These are phyloP conservation scores for Urocynchramus pylzowi DNA, from an alignment of 2,113 vertebrate genomes.

Conservation along the genomic window DNA sequence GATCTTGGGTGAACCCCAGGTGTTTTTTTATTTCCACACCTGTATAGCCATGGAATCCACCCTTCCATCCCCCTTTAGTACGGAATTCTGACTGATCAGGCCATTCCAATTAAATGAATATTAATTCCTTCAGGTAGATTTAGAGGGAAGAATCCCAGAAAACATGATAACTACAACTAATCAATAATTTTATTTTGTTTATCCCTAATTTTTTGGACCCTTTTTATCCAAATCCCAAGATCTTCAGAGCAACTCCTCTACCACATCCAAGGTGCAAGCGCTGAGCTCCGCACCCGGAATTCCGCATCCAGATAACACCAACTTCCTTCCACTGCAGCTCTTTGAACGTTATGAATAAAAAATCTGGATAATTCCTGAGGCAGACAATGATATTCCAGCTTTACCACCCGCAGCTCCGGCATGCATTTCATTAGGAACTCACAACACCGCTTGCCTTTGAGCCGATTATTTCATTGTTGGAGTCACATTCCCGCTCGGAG, in stretches of 20 bases:
- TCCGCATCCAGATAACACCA: neutral
- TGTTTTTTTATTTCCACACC: neutral
- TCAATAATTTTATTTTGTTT: rapidly evolving
- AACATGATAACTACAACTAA: rapidly evolving
- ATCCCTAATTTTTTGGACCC: neutral
- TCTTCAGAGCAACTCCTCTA: neutral
- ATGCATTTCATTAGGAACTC: neutral
- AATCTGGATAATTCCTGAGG: neutral
- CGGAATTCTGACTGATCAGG: neutral
- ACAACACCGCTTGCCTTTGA: neutral
- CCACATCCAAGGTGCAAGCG: rapidly evolving
- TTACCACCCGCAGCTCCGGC: neutral
- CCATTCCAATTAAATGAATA: neutral
- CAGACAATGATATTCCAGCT: neutral
- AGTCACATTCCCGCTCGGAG: neutral
- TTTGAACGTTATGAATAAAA: neutral
- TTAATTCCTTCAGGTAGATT: neutral
- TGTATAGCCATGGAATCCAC: neutral
- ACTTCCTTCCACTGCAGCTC: neutral
- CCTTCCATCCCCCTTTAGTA: neutral
- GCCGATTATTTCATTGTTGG: neutral
- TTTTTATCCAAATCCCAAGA: neutral
- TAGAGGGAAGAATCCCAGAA: neutral
- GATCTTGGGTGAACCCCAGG: neutral
- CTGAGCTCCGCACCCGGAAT: neutral